These are phyloP conservation scores for Polydrusus cervinus DNA, from an alignment of 2,888 invertebrate species.

Conservation along the genomic window DNA sequence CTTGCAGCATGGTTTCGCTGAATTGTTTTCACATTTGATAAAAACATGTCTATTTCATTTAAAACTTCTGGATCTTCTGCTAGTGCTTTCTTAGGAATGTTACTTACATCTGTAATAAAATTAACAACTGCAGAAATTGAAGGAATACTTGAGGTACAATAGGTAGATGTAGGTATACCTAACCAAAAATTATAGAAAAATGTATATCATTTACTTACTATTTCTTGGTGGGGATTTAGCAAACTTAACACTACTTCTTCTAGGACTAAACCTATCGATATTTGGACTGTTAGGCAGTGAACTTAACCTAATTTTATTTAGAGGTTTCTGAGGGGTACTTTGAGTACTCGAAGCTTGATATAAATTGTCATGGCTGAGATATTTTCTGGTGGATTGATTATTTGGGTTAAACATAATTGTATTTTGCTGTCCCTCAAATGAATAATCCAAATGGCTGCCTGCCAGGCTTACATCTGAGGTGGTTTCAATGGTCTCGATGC, in stretches of 20 bases:
- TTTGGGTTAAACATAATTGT: constrained; percentile 22
- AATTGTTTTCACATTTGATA: constrained; percentile 67
- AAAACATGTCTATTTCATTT: constrained; percentile 67
- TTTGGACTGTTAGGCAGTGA: constrained; percentile 66
- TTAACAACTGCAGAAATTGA: not conserved
- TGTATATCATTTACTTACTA: constrained; percentile 28
- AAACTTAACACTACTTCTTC: constrained; percentile 47
- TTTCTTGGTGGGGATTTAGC: constrained; percentile 47
- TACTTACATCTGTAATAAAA: constrained; percentile 21
- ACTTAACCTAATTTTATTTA: constrained; percentile 62
- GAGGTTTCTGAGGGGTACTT: constrained; percentile 69
- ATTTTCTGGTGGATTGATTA: constrained; percentile 58
- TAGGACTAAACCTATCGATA: constrained; percentile 56
- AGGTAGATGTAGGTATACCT: too few species aligned
- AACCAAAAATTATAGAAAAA: not conserved
- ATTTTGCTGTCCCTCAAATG: constrained; percentile 49
- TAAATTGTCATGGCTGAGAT: constrained; percentile 63
- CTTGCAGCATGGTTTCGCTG: constrained; percentile 61
- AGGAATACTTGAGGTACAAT: too few species aligned
- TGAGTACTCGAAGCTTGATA: constrained; percentile 63
- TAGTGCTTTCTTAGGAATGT: constrained; percentile 7
- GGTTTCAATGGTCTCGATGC: constrained; percentile 73
- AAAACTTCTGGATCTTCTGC: constrained; percentile 54
- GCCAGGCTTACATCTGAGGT: constrained; percentile 64
- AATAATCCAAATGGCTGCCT: constrained; percentile 60